phyloP scores from a whole-genome alignment of 2,888 invertebrate genomes.

The Leptarthrus brevirostris region DNA sequence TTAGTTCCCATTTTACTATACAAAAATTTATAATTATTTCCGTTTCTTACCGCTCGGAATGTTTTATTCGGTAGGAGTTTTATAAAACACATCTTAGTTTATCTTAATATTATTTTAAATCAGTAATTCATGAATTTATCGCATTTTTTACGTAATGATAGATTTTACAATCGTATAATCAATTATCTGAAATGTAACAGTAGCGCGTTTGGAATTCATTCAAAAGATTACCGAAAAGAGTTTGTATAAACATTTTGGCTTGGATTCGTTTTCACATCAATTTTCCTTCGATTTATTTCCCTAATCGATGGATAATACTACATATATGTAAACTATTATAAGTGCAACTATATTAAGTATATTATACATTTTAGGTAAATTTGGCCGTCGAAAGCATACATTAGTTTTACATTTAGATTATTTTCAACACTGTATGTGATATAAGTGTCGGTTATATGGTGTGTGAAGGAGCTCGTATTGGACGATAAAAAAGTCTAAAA shows the following conservation, averaged over 20 bases:
- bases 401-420: slow-evolving; percentile 34
- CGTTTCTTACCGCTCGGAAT: too few relatives aligned
- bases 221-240: not conserved
- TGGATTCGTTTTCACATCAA: not conserved
- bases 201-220: not conserved
- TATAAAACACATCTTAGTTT: not conserved
- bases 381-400: slow-evolving; percentile 41
- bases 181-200: not conserved
- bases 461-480: slow-evolving; percentile 6
- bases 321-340: slow-evolving; percentile 2
- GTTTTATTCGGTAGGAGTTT: too few relatives aligned
- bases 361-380: slow-evolving; percentile 37
- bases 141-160: not conserved
- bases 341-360: not conserved
- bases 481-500: not conserved
- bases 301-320: slow-evolving; percentile 22
- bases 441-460: slow-evolving; percentile 1
- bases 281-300: not conserved
- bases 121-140: not conserved
- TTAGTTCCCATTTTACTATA: not conserved
- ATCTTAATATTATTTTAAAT: not conserved
- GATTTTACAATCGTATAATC: not conserved
- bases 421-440: slow-evolving; percentile 10
- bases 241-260: not conserved
- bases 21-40: slow-evolving; percentile 2